Base-by-base conservation (phyloP, 2,797 vertebrate genomes). In the Hyperoplus lanceolatus region DNA sequence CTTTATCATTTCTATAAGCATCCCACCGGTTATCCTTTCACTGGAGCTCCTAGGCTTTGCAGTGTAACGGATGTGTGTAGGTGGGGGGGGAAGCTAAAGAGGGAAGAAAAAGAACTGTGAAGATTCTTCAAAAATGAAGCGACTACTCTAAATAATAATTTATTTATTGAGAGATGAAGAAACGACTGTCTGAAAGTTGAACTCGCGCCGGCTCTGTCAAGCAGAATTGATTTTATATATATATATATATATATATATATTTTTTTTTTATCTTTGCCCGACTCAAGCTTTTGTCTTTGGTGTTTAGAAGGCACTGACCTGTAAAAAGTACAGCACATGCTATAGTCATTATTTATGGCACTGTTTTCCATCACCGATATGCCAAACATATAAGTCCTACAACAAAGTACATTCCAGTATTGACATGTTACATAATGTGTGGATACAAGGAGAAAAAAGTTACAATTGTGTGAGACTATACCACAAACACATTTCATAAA, bases 161-260 rank as follows among this genome's bases (percentile, higher is more conserved):
- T 72, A 83, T 87, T 87, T 76, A 76, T 51, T 8, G n/a, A 42
- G 56, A 75, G 63, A 78, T 81, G 50, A 84, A 88, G 66, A 82
- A 76, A 63, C 0, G 10, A 18, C 66, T 59, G 56, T 75, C 50
- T 71, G 66, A 86, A 49, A 74, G 82, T 4, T 57, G 50, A 81
- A 80, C 81, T 59, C 65, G 64, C 15, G 70, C 50, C 8, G 48
- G 61, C 63, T 80, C 77, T 68, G 53, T 60, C 49, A 53, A 62
- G 63, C 65, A 71, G 56, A 77, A 78, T 12, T 80, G n/a, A 84
- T 84, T 82, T 75, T 29, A 73, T 78, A 77, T 82, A 82, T 85
- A 83, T 69, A 77, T 85, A 83, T 76, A 45, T 82, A 74, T 67
- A 21, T 21, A 21, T 21, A 21, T 69, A 77, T 85, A 83, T 76